A percentile compares a stretch with the other conserved stretches of the same genome.
Evolutionary conservation across 2,797 vertebrate genomes (phyloP).

Genomic region (Gymnothorax javanicus): DNA sequence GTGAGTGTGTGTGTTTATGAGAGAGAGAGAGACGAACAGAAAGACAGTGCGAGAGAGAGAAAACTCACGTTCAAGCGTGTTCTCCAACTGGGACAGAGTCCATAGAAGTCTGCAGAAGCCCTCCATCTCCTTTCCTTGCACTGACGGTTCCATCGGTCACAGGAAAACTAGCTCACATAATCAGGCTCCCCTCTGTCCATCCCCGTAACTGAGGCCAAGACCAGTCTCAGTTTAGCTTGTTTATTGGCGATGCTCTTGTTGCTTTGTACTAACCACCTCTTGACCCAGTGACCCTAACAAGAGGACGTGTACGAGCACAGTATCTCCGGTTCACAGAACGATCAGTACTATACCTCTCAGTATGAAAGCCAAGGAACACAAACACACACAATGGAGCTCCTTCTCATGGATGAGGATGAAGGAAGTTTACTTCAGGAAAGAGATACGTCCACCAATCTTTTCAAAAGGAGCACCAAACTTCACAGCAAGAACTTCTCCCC

Average conservation of each 20-base stretch:
- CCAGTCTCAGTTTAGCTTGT: neutral
- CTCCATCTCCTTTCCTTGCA: constrained; percentile 78
- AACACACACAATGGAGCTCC: constrained; percentile 62
- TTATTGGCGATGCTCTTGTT: neutral
- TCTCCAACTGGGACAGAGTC: constrained; percentile 77
- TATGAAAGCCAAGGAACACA: constrained; percentile 39
- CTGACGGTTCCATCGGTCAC: constrained; percentile 45
- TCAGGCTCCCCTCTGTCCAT: constrained; percentile 43
- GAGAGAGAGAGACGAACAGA: neutral
- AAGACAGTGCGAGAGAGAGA: neutral
- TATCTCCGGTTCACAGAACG: neutral
- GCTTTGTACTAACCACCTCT: constrained; percentile 17
- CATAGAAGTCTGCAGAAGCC: constrained; percentile 81
- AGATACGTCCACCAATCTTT: constrained; percentile 72
- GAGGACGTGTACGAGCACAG: neutral
- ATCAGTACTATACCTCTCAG: neutral
- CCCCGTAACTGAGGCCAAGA: neutral
- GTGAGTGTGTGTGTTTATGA: neutral
- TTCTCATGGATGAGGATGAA: constrained; percentile 33
- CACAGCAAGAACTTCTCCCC: constrained; percentile 67
- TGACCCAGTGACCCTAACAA: neutral
- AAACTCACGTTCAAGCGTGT: constrained; percentile 79
- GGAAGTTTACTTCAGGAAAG: neutral
- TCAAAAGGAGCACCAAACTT: constrained; percentile 55
- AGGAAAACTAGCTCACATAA: constrained; percentile 59